phyloP scores from a whole-genome alignment of 2,888 invertebrate species.

The Archaeoteleia sp. region DNA sequence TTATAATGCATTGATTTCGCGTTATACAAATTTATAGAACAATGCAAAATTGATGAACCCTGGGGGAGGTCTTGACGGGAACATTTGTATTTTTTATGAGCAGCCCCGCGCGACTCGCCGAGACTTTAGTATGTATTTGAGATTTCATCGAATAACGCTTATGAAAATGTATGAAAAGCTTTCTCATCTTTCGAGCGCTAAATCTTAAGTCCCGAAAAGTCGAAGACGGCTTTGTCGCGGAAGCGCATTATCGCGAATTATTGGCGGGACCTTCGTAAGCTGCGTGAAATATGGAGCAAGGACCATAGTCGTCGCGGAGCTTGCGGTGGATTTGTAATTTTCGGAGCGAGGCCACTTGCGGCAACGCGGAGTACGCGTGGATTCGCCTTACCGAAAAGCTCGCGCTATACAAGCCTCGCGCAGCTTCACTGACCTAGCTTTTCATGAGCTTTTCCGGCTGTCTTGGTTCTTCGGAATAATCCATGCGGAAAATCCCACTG shows the following conservation, averaged over 20 bases:
- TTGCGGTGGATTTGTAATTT: conserved; percentile 34
- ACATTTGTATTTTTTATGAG: too few species aligned
- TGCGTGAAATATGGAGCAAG: conserved; percentile 44
- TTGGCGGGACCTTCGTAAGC: conserved; percentile 32
- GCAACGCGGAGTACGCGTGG: conserved; percentile 26
- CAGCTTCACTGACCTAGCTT: conserved; percentile 11
- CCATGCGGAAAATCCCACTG: too few species aligned
- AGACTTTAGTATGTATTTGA: too few species aligned
- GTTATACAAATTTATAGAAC: too few species aligned
- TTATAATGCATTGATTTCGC: too few species aligned
- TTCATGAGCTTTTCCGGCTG: not conserved
- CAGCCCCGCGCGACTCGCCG: too few species aligned
- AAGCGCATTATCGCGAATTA: conserved; percentile 34
- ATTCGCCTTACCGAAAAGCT: conserved; percentile 5
- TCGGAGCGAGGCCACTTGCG: conserved; percentile 32
- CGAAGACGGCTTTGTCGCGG: conserved; percentile 17
- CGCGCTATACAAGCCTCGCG: not conserved
- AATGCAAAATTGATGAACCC: too few species aligned
- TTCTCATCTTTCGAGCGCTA: not conserved
- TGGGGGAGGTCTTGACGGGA: too few species aligned
- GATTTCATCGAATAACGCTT: not conserved
- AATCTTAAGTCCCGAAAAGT: conserved; percentile 15
- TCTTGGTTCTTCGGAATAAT: too few species aligned
- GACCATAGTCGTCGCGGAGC: conserved; percentile 29
- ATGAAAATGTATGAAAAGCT: not conserved